Percentiles rank a stretch among this genome's conserved stretches.
Evolutionary conservation across 1,140 invertebrate genomes (phyloP).

Genomic region (Drosophila simulans): DNA sequence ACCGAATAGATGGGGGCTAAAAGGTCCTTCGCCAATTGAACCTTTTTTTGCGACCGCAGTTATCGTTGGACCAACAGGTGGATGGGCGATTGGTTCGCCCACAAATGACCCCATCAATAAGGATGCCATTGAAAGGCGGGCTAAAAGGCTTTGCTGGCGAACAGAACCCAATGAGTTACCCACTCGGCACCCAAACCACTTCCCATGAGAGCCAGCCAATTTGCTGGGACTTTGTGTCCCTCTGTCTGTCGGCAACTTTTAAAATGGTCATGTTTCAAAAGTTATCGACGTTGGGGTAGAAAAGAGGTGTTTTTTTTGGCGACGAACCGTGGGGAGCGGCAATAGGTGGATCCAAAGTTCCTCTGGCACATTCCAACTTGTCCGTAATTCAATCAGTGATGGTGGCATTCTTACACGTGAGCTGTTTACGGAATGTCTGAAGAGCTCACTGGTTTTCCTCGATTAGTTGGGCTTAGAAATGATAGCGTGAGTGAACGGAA

Average conservation of each 20-base stretch:
- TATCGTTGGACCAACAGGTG: constrained; percentile 56
- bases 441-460: constrained; percentile 35
- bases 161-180: constrained; percentile 11
- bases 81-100: constrained; percentile 10
- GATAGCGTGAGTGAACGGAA: background rate
- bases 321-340: background rate
- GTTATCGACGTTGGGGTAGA: constrained; percentile 29
- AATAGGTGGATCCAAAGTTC: constrained; percentile 52
- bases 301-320: background rate
- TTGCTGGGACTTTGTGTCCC: constrained; percentile 58
- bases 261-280: constrained; percentile 62
- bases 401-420: constrained; percentile 69
- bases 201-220: constrained; percentile 66
- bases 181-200: constrained; percentile 11
- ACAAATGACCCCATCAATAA: constrained; percentile 70
- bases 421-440: constrained; percentile 59
- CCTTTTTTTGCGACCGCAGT: constrained; percentile 40
- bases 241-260: constrained; percentile 64
- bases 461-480: constrained; percentile 30
- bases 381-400: constrained; percentile 77
- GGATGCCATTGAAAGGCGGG: constrained; percentile 51
- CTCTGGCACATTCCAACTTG: constrained; percentile 41
- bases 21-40: constrained; percentile 42
- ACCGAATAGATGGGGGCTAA: constrained; percentile 5
- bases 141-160: constrained; percentile 32